These are phyloP conservation scores for Emberiza fucata DNA, from an alignment of 2,113 vertebrate genomes.

Conservation along the genomic window DNA sequence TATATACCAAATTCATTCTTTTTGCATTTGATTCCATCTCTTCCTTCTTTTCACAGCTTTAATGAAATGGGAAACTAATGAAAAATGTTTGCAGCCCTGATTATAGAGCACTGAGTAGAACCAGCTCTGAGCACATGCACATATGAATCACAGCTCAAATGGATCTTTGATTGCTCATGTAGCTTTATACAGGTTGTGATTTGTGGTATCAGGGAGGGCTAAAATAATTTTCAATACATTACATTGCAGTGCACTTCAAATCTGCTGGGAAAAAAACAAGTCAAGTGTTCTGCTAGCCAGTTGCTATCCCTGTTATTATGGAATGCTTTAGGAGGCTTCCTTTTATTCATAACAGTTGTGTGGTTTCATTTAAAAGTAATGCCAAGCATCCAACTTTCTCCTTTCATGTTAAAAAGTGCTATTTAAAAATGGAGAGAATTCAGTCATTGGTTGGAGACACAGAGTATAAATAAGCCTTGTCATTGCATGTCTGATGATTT, in stretches of 20 bases:
- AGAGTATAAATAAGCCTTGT: conserved; percentile 37
- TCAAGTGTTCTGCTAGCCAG: conserved; percentile 4
- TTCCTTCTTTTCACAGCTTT: conserved; percentile 22
- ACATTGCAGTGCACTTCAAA: conserved; percentile 41
- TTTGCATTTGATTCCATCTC: conserved; percentile 26
- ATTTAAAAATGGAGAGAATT: conserved; percentile 78
- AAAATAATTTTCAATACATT: conserved; percentile 68
- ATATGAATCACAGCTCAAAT: conserved; percentile 35
- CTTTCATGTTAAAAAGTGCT: conserved; percentile 74
- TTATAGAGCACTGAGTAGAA: conserved; percentile 31
- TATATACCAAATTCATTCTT: conserved; percentile 6
- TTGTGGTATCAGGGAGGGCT: conserved; percentile 53
- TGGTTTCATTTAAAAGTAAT: conserved; percentile 69
- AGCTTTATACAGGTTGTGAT: conserved; percentile 57
- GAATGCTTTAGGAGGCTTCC: background rate
- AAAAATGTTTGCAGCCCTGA: conserved; percentile 51
- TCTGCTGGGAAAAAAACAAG: conserved; percentile 34
- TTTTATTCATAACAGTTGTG: conserved; percentile 33
- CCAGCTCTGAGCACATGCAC: background rate
- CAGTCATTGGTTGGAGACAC: background rate
- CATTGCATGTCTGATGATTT: conserved; percentile 63
- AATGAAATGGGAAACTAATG: conserved; percentile 53
- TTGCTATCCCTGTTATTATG: conserved; percentile 11
- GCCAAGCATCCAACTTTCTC: conserved; percentile 16
- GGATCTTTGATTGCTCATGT: conserved; percentile 62